Evolutionary conservation across 1,140 invertebrate species (phyloP), one percentile per base, ranked within the genome.

Genomic region (Holcopasites calliopsidis): DNA sequence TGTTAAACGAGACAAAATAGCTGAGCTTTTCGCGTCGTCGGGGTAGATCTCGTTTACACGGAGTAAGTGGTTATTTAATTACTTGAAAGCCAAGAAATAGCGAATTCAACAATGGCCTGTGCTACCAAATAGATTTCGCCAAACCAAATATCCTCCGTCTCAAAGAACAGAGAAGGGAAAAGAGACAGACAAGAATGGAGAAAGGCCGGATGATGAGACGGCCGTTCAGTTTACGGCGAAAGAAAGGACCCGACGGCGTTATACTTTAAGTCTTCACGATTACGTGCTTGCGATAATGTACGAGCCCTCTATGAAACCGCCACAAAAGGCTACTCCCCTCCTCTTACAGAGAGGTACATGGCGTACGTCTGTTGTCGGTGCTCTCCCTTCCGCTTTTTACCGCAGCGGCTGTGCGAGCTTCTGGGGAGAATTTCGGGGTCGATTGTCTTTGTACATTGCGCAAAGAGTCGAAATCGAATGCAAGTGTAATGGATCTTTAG

Each of bases 241-340:
- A 68, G 44, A 54, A 77, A 69, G 47, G 40, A 73, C n/a, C 55
- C 55, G 49, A 62, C 74, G 50, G 38, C 66, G 54, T 77, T 80
- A 65, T 69, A 66, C 75, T 68, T 72, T 77, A 80, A 80, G 75
- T 72, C 79, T 77, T 82, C 77, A 77, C 69, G 75, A 82, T 82
- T 77, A 77, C 60, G 68, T 71, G 49, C 70, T 72, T 82, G 79
- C 79, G 79, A 77, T 80, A 81, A 79, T 73, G 78, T 70, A 71
- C 60, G 71, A 66, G 71, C 60, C 40, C 49, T 71, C 50, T 49
- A 57, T 57, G 72, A 44, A 69, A 64, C 52, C 8, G 38, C 35
- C 38, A 68, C 72, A 76, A 82, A 66, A 74, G 68, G 74, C 54
- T 68, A 13, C 50, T 62, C 58, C 49, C 62, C 50, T 62, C 58